Conservation (phyloP, 2,113 vertebrate genomes). For the Reinhardtius hippoglossoides region DNA sequence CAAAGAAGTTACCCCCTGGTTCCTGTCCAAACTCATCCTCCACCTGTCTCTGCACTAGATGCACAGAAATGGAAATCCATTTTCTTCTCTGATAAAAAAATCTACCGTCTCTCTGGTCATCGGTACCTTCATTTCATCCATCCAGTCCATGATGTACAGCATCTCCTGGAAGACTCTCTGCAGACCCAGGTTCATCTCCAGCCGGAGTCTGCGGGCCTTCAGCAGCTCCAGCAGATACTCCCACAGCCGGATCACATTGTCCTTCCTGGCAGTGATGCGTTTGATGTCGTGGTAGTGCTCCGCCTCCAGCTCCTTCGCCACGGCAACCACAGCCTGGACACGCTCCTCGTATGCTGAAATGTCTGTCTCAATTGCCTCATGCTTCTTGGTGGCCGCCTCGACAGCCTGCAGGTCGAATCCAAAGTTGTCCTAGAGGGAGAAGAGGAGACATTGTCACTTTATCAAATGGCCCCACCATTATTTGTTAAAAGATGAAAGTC, state of each 20-base stretch:
- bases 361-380: slow-evolving; percentile 96
- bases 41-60: too few species aligned
- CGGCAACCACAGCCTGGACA: slow-evolving; percentile 92
- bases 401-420: slow-evolving; percentile 70
- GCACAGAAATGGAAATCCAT: too few species aligned
- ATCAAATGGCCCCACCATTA: neutral
- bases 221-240: slow-evolving; percentile 96
- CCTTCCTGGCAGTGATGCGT: slow-evolving; percentile 90
- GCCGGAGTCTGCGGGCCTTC: slow-evolving; percentile 88
- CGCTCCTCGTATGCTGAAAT: slow-evolving; percentile 95
- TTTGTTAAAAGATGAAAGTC: too few species aligned
- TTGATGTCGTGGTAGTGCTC: slow-evolving; percentile 96
- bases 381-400: slow-evolving; percentile 91
- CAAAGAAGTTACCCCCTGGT: neutral
- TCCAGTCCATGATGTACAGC: slow-evolving; percentile 99
- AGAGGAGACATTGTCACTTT: neutral
- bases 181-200: slow-evolving; percentile 95
- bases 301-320: slow-evolving; percentile 91
- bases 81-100: too few species aligned
- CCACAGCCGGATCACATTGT: slow-evolving; percentile 96
- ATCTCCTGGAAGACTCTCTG: slow-evolving; percentile 98
- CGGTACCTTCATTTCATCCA: slow-evolving; percentile 97
- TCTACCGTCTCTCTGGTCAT: neutral
- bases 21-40: too few species aligned
- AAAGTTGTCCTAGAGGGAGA: slow-evolving; percentile 68